These are phyloP conservation scores for Phoebastria nigripes DNA, from an alignment of 2,797 vertebrate species.

Conservation along the genomic window DNA sequence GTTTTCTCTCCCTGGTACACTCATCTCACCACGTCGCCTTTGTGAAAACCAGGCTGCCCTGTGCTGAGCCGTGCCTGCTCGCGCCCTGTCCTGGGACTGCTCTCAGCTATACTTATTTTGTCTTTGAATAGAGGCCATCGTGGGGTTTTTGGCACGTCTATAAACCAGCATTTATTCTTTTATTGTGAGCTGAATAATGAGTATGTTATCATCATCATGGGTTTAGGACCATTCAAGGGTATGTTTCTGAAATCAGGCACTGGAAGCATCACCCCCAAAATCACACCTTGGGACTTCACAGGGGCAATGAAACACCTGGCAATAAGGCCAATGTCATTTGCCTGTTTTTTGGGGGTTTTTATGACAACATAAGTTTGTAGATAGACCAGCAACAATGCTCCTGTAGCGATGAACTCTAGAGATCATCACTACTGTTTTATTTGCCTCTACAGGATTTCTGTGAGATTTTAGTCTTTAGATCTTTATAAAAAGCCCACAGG, in stretches of 20 bases:
- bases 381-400: neutral
- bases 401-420: neutral
- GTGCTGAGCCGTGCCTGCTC: neutral
- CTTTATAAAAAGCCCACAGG: neutral
- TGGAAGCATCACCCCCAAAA: neutral
- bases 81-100: fast-evolving
- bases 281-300: neutral
- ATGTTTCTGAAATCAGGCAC: neutral
- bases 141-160: fast-evolving
- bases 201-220: fast-evolving
- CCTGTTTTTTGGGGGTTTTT: neutral
- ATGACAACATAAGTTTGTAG: neutral
- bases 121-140: neutral
- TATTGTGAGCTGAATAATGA: neutral
- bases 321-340: neutral
- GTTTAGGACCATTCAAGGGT: neutral
- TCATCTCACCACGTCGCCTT: fast-evolving
- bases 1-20: too few species aligned
- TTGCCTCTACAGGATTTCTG: neutral
- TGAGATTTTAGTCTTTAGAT: neutral
- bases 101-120: neutral
- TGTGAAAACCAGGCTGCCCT: neutral
- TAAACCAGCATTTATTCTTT: neutral
- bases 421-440: neutral
- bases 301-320: neutral